Conservation (phyloP, 2,113 vertebrate genomes). For the Ornithorhynchus anatinus region DNA sequence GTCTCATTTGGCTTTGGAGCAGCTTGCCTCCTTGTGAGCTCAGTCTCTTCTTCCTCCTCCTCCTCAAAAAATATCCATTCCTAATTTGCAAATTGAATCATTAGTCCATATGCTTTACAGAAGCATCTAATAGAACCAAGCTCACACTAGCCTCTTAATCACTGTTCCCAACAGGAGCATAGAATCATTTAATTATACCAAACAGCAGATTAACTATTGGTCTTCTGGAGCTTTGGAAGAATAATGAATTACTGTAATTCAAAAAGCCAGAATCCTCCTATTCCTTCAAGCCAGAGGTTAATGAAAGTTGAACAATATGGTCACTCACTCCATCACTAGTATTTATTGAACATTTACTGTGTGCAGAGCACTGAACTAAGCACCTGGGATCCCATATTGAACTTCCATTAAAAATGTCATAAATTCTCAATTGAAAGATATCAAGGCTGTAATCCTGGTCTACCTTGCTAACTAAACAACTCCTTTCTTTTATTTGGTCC, state of each 20-base stretch:
- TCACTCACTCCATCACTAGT: no score
- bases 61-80: neutral
- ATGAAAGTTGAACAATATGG: neutral
- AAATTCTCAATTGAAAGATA: constrained; percentile 27
- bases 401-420: constrained; percentile 3
- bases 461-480: constrained; percentile 12
- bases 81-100: neutral
- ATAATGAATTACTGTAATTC: neutral
- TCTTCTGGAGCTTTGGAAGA: neutral
- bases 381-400: neutral
- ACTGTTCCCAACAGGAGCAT: neutral
- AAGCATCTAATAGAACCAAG: neutral
- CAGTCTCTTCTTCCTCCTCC: neutral
- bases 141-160: neutral
- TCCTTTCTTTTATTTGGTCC: constrained; percentile 19
- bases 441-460: neutral
- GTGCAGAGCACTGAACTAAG: no score
- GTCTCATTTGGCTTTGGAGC: neutral
- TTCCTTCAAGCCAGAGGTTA: neutral
- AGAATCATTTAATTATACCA: neutral
- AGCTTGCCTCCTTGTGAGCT: neutral
- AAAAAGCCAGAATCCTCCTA: neutral
- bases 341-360: no score
- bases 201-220: neutral
- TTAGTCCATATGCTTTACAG: neutral